These are phyloP conservation scores for Julus scanicus DNA, from an alignment of 2,888 invertebrate species.

Conservation along the genomic window DNA sequence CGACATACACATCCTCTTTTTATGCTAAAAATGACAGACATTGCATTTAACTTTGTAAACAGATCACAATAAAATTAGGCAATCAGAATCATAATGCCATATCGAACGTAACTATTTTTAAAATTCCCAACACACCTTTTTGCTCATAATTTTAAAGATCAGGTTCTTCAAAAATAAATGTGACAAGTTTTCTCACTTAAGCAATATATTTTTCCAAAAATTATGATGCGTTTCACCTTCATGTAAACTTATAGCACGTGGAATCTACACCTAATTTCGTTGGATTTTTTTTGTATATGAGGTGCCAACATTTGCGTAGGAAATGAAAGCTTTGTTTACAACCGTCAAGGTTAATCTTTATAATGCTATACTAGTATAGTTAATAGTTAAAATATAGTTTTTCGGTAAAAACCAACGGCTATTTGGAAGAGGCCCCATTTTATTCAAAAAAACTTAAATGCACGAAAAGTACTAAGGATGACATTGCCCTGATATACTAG, in stretches of 20 bases:
- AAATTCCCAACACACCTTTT: background rate
- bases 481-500: no score
- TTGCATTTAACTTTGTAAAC: background rate
- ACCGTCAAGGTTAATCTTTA: background rate
- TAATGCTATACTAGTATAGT: background rate
- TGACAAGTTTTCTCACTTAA: background rate
- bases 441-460: no score
- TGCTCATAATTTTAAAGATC: background rate
- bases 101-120: background rate
- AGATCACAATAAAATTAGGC: background rate
- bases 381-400: background rate
- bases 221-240: slow-evolving; percentile 28
- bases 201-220: slow-evolving; percentile 16
- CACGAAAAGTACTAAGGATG: no score
- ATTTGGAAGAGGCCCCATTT: background rate
- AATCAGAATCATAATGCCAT: background rate
- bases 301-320: background rate
- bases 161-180: background rate
- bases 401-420: background rate
- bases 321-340: background rate
- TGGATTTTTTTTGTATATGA: background rate
- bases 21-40: no score
- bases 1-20: no score
- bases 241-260: slow-evolving; percentile 14
- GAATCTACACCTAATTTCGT: slow-evolving; percentile 20